Base-by-base conservation (phyloP, 2,113 vertebrate genomes). In the Vulpes lagopus region DNA sequence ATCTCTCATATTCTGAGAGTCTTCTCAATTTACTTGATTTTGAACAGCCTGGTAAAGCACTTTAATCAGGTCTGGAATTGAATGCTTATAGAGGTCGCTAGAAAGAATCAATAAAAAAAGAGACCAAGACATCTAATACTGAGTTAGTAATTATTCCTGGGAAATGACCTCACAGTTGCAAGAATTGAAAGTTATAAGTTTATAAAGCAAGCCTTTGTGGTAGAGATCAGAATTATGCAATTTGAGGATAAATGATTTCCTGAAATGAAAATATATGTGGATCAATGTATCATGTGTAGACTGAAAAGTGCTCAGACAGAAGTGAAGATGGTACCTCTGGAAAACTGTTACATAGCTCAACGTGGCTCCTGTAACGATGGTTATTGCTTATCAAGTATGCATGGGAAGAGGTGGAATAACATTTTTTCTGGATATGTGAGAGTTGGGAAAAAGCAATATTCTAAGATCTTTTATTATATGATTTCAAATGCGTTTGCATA, bases 221-320 rank as follows among this genome's bases (percentile, higher is more conserved):
- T 59, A 69, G 74, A 79, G 6, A 74, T 86, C 51, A 64, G 23
- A n/a, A 3, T 89, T 79, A 59, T 4, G 43, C 11, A 16, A 12
- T 87, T 80, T 80, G 62, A 94, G 76, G 64, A 93, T n/a, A 92
- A 60, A 82, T 20, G 19, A 30, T 78, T 89, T 91, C n/a, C 67
- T 78, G 57, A 94, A 85, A 53, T 57, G 71, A 53, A 82, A 27
- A 51, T 32, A 22, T 35, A 9, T 51, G 0, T n/a, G 60, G 60
- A 43, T 69, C 69, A 84, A 59, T 43, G 49, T 22, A 25, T 91
- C 17, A 49, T 67, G 60, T 2, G 0, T 7, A 73, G 80, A 51
- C 59, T 69, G 53, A 53, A 32, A 43, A 19, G 62, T 71, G 11
- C 49, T 82, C 74, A 55, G 10, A 27, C 16, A 35, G 38, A 81